Conservation (phyloP, 2,113 vertebrate genomes). For the Anhinga anhinga region DNA sequence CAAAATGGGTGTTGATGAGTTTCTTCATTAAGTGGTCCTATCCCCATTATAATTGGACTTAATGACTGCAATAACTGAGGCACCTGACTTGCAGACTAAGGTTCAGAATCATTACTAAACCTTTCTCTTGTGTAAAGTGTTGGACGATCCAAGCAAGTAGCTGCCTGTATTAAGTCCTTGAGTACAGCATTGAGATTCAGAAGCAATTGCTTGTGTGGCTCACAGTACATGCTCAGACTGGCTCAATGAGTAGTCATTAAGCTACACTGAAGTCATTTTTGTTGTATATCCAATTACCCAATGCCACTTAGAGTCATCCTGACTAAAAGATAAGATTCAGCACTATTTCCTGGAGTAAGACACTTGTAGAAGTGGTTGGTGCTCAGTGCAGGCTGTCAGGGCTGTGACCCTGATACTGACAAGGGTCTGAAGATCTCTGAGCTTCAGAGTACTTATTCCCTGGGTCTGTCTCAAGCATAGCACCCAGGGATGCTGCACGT, state of each 20-base stretch:
- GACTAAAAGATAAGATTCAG: not conserved
- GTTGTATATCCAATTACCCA: not conserved
- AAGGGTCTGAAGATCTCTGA: not conserved
- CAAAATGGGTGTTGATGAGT: not conserved
- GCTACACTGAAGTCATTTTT: not conserved
- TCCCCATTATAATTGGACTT: not conserved
- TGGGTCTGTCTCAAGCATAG: not conserved
- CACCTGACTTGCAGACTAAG: not conserved
- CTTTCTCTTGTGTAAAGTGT: not conserved
- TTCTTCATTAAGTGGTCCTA: not conserved
- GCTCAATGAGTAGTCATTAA: not conserved
- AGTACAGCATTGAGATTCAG: not conserved
- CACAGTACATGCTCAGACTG: accelerated
- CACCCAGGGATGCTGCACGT: accelerated
- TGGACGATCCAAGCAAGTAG: accelerated
- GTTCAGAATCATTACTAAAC: not conserved
- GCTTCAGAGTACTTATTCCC: not conserved
- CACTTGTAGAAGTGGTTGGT: not conserved
- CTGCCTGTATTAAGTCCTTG: not conserved
- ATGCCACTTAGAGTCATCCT: not conserved
- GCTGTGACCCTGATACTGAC: not conserved
- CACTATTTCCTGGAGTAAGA: not conserved
- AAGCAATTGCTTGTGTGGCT: not conserved
- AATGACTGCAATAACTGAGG: not conserved
- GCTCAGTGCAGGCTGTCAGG: not conserved